phyloP scores from a whole-genome alignment of 2,113 vertebrate species.

The Fregata magnificens region DNA sequence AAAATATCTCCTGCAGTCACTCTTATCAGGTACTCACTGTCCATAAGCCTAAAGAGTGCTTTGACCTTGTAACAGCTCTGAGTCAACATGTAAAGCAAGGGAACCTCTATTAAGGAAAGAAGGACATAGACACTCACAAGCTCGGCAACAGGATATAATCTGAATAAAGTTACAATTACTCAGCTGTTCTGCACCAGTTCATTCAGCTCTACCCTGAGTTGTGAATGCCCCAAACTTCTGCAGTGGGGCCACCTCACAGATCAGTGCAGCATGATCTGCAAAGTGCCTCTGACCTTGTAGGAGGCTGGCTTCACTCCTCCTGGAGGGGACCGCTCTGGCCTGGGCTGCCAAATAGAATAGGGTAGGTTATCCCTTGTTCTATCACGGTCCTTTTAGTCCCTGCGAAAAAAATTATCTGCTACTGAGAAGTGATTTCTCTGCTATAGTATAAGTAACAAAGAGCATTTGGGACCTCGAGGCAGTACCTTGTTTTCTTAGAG shows the following conservation, averaged over 20 bases:
- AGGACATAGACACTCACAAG: not conserved
- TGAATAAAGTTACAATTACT: not conserved
- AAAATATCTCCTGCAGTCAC: not conserved
- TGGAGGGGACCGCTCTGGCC: not conserved
- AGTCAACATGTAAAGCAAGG: not conserved
- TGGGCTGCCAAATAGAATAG: not conserved
- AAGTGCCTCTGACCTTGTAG: not conserved
- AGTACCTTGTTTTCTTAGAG: not conserved
- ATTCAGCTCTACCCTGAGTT: not conserved
- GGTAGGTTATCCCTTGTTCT: not conserved
- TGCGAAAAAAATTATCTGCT: not conserved
- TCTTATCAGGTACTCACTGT: not conserved
- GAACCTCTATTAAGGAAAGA: not conserved
- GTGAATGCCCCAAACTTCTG: not conserved
- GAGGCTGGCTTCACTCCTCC: not conserved
- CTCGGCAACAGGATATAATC: not conserved
- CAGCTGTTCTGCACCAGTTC: not conserved
- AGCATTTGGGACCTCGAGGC: not conserved
- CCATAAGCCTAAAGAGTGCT: not conserved
- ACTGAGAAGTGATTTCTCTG: not conserved
- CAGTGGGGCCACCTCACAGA: not conserved
- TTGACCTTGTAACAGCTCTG: not conserved
- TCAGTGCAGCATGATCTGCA: not conserved
- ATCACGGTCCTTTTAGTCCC: not conserved
- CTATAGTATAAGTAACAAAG: not conserved